phyloP scores from a whole-genome alignment of 2,113 vertebrate genomes.

The Microtus richardsoni region DNA sequence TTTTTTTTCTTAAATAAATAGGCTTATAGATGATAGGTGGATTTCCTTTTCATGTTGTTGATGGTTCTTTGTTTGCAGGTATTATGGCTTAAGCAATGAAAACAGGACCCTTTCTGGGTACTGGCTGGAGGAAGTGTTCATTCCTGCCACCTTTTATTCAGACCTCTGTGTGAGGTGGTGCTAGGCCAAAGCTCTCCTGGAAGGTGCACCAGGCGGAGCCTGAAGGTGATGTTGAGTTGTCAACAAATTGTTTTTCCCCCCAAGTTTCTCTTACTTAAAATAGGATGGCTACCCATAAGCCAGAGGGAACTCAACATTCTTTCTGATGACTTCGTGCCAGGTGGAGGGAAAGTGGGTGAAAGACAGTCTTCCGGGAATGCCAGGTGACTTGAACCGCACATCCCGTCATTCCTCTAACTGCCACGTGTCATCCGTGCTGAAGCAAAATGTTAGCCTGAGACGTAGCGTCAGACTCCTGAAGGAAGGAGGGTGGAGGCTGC shows the following conservation, averaged over 20 bases:
- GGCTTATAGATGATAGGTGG: neutral
- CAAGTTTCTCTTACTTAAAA: neutral
- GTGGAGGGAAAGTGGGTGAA: neutral
- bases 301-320: neutral
- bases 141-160: neutral
- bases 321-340: neutral
- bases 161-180: neutral
- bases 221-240: neutral
- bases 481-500: neutral
- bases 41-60: neutral
- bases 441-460: neutral
- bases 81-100: conserved; percentile 17
- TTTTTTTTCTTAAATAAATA: neutral
- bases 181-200: neutral
- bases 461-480: neutral
- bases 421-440: neutral
- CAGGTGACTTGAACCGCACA: neutral
- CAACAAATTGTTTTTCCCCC: neutral
- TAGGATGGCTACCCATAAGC: neutral
- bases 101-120: neutral
- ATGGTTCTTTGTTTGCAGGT: neutral
- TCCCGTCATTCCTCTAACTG: neutral
- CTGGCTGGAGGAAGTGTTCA: neutral
- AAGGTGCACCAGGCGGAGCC: rapidly evolving
- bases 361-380: neutral